Base-by-base conservation (phyloP, 2,888 invertebrate species). In the Muscina levida region DNA sequence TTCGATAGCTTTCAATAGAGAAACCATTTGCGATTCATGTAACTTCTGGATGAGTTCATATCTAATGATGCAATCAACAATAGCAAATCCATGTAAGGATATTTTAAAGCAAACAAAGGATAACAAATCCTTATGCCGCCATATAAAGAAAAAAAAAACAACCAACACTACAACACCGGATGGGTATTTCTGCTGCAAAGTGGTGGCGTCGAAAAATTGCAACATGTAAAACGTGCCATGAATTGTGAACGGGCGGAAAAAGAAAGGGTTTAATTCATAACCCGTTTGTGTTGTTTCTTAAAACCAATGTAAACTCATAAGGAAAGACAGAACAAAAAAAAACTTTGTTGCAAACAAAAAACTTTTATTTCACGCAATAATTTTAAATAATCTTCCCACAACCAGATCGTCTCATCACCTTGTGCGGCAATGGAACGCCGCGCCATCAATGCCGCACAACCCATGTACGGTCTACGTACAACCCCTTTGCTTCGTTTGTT, bases 221-320 rank as follows among this genome's bases (percentile, higher is more conserved):
- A 73, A 62, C 57, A 53, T 51, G 79, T 74, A 79, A 79, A 83
- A 80, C 79, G 81, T 82, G 82, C 71, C 77, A 73, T 82, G 82
- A 78, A 79, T 65, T 48, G 10, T 37, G 13, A 37, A 48, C 44
- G 53, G 19, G 17, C 37, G n/a, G 22, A 62, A 22, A 15, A 0
- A 62, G 17, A 72, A 67, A 24, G 84, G 86, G 86, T 85, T 83
- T 85, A 86, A 87, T 85, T 82, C 85, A 86, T 84, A 86, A 72
- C 62, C 67, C 57, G 42, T 31, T 67, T 57, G 59, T 19, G 10
- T 53, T 22, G 24, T 53, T 53, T 24, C 24, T 13, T 31, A 11
- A 44, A 53, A 53, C 24, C 13, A 53, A 53, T 22, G 22, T 24
- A 2, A 19, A 46, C 31, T 11, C 48, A 3, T 31, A 31, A 31